Evolutionary conservation across 1,140 invertebrate genomes (phyloP), one percentile per base, ranked within the genome.

Genomic region (Centruroides sculpturatus): DNA sequence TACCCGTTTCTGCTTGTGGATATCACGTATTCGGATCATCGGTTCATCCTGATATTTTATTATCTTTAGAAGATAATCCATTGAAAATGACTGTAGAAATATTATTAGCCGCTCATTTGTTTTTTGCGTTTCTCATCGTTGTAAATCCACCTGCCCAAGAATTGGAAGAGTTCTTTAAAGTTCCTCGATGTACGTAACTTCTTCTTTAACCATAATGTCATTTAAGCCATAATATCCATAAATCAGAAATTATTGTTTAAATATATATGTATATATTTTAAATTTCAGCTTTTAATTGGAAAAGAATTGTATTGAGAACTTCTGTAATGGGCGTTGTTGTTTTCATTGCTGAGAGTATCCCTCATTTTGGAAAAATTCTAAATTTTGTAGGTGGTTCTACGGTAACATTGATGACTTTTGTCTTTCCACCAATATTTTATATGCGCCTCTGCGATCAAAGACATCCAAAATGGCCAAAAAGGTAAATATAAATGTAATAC

Each of bases 331-430:
- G 81, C 0, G 61, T 85, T 1, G 83, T 85, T 0, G 80, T 94
- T 4, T 81, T 89, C 23, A 74, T 92, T 6, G 89, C 83, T 0
- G 86, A 90, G 74, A 81, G 84, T 5, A 80, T 95, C 1, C 90
- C 92, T 0, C 78, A 84, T 64, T 93, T 94, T 70, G 89, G 92
- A 63, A 77, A 90, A n/a, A 83, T 95, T 4, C 87, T 95, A 82
- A 82, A 89, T 41, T 74, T 95, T 3, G 83, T 94, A 4, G 90
- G 89, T n/a, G 85, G 86, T 0, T 80, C 92, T 1, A 91, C 86
- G 0, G 85, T 88, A 0, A 88, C 89, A 0, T 71, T 94, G 7
- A 83, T 91, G 63, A 82, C 82, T 4, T 92, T 92, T 62, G 79
- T 96, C n/a, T 79, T 92, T 34, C 92, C 92, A 0, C 85, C 88